These are phyloP conservation scores for Venturia canescens DNA, from an alignment of 1,140 invertebrate species.

Conservation along the genomic window DNA sequence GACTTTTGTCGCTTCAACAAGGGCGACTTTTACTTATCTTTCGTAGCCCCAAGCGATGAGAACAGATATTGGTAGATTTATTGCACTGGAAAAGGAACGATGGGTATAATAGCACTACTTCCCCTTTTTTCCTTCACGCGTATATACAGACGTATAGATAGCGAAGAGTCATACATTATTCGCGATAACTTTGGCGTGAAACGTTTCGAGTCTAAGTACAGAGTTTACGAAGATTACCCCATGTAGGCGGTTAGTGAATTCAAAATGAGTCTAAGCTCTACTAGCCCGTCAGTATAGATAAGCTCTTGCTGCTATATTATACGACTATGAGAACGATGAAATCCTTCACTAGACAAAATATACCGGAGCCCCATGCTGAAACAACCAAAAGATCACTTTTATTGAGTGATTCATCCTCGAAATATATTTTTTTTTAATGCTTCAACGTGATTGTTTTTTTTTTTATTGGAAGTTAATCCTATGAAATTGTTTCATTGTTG, in stretches of 20 bases:
- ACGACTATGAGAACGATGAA: constrained; percentile 1
- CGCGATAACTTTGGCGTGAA: constrained; percentile 39
- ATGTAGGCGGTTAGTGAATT: constrained; percentile 41
- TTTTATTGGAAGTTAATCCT: too few species aligned
- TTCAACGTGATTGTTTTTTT: neutral
- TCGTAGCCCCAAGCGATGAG: constrained; percentile 37
- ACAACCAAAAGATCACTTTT: constrained; percentile 11
- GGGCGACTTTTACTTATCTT: constrained; percentile 40
- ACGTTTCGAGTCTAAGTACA: constrained; percentile 30
- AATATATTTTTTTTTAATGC: neutral
- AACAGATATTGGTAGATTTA: constrained; percentile 45
- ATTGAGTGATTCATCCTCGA: neutral
- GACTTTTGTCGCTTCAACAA: constrained; percentile 31
- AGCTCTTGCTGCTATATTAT: constrained; percentile 21
- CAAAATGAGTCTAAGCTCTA: constrained; percentile 40
- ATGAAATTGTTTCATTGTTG: too few species aligned
- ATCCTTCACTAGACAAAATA: neutral
- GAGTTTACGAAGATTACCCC: constrained; percentile 40
- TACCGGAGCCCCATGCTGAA: neutral
- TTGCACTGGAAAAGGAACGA: constrained; percentile 42
- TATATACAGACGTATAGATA: neutral
- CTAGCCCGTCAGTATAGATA: constrained; percentile 21
- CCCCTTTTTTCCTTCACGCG: neutral
- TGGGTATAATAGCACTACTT: constrained; percentile 31
- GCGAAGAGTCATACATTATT: constrained; percentile 41